Percentiles rank a stretch among this genome's conserved stretches.
These are phyloP conservation scores for Phylloscopus trochiloides DNA, from an alignment of 2,113 vertebrate genomes.

Conservation along the genomic window DNA sequence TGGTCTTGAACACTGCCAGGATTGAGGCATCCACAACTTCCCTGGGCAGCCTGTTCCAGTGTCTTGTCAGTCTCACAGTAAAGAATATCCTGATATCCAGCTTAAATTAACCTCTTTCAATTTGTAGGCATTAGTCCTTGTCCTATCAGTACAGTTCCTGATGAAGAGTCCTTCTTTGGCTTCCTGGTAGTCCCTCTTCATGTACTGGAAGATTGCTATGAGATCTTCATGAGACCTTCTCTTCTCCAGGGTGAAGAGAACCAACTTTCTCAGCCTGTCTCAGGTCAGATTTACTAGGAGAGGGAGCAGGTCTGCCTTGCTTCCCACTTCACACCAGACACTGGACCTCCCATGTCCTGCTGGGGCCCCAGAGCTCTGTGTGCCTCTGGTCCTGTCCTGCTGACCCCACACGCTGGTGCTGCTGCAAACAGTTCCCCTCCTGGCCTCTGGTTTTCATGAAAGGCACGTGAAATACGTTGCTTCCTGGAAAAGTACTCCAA, in stretches of 20 bases:
- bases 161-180: neutral
- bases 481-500: slow-evolving; percentile 23
- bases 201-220: neutral
- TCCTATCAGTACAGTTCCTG: neutral
- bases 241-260: neutral
- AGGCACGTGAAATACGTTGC: fast-evolving
- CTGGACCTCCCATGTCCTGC: fast-evolving
- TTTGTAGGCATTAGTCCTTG: neutral
- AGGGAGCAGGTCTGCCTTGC: neutral
- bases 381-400: neutral
- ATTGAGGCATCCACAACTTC: neutral
- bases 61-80: neutral
- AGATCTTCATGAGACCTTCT: neutral
- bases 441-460: neutral
- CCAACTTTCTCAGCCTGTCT: neutral
- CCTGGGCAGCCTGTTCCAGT: neutral
- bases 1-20: neutral
- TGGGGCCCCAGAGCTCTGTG: fast-evolving
- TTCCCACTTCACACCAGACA: fast-evolving
- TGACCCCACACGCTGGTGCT: neutral
- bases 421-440: neutral
- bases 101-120: neutral
- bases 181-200: neutral
- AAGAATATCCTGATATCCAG: neutral
- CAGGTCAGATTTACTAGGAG: neutral